Evolutionary conservation across 2,113 vertebrate species (phyloP).

Genomic region (Coptodon rendalli): DNA sequence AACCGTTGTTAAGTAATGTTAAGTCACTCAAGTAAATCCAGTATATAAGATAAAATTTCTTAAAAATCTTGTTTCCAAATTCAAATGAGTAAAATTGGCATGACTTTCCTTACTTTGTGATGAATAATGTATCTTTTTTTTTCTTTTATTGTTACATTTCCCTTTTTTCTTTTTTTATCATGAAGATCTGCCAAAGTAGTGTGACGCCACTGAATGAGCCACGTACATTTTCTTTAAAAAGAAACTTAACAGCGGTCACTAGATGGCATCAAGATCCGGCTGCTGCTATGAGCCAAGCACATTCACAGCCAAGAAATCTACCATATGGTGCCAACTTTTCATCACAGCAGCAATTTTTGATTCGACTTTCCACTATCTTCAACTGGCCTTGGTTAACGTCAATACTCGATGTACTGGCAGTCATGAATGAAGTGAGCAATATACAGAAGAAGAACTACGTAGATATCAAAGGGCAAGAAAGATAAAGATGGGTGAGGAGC

Average conservation of each 20-base stretch:
- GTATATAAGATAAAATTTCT: background rate
- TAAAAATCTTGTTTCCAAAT: background rate
- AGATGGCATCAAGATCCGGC: background rate
- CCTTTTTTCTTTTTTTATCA: background rate
- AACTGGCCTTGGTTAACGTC: background rate
- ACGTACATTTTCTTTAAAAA: background rate
- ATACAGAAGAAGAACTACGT: background rate
- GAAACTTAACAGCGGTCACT: background rate
- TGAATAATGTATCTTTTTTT: background rate
- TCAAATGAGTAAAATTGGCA: background rate
- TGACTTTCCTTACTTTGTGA: background rate
- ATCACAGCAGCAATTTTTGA: background rate
- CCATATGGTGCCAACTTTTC: background rate
- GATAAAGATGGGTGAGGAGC: constrained; percentile 30
- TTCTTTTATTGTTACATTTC: background rate
- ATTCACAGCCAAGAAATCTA: background rate
- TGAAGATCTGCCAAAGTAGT: background rate
- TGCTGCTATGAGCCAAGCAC: background rate
- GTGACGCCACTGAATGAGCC: background rate
- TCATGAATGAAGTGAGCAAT: background rate
- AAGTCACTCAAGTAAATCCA: background rate
- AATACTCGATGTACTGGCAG: background rate
- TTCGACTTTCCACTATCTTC: background rate
- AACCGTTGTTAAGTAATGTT: background rate
- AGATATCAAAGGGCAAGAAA: constrained; percentile 42